Percentiles rank a stretch among this genome's conserved stretches.
Conservation (phyloP, 1,140 invertebrate species). For the Bombus vancouverensis region DNA sequence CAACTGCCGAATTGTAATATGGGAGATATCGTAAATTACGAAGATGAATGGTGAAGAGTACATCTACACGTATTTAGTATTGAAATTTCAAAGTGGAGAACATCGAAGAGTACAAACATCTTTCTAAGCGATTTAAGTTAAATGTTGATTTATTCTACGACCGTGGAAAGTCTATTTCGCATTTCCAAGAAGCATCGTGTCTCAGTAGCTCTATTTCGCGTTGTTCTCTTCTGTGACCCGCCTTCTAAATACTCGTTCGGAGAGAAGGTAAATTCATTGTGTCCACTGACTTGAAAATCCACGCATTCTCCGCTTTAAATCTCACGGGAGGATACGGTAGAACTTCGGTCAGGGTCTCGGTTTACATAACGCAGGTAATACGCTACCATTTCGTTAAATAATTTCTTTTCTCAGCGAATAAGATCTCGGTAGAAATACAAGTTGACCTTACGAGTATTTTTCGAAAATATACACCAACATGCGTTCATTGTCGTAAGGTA, state of each 20-base stretch:
- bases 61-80: neutral
- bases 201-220: neutral
- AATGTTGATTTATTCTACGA: neutral
- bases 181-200: neutral
- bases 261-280: conserved; percentile 25
- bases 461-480: neutral
- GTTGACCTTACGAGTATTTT: neutral
- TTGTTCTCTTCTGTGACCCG: neutral
- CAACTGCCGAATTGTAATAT: no score
- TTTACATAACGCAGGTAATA: neutral
- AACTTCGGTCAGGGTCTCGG: conserved; percentile 10
- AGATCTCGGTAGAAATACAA: neutral
- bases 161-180: neutral
- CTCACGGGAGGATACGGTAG: neutral
- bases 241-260: conserved; percentile 4
- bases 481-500: no score
- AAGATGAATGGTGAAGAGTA: no score
- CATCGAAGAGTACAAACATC: neutral
- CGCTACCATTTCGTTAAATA: neutral
- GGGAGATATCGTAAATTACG: no score
- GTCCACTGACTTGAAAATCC: conserved; percentile 10
- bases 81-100: neutral
- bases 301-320: conserved; percentile 2
- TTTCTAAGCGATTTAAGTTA: neutral
- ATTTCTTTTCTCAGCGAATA: neutral